Conservation (phyloP, 2,888 invertebrate genomes). For the Orthonychiurus folsomi region DNA sequence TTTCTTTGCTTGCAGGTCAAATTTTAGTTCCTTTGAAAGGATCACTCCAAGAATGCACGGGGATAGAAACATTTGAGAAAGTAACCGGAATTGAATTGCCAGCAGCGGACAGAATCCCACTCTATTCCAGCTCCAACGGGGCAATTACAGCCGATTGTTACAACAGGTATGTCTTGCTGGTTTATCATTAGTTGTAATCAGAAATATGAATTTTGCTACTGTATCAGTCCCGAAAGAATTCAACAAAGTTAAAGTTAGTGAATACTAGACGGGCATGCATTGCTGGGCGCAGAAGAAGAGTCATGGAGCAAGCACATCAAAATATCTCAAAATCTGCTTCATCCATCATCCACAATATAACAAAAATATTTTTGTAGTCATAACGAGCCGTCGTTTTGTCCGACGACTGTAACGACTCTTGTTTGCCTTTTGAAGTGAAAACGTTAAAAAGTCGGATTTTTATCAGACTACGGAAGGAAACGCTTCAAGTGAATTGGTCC, state of each 20-base stretch:
- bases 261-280: too few species aligned
- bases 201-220: background rate
- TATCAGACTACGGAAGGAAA: background rate
- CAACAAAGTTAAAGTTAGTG: too few species aligned
- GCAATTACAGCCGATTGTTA: slow-evolving; percentile 40
- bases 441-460: background rate
- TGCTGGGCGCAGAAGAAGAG: too few species aligned
- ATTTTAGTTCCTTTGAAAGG: slow-evolving; percentile 38
- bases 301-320: too few species aligned
- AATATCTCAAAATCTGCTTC: too few species aligned
- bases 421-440: background rate
- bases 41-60: slow-evolving; percentile 34
- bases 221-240: background rate
- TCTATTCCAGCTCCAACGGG: slow-evolving; percentile 37
- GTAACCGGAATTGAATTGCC: slow-evolving; percentile 37
- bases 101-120: slow-evolving; percentile 34
- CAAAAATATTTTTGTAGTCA: too few species aligned
- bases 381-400: too few species aligned
- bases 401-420: too few species aligned
- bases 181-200: slow-evolving; percentile 8
- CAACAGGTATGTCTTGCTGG: slow-evolving; percentile 30
- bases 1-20: slow-evolving; percentile 37
- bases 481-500: background rate
- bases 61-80: slow-evolving; percentile 40
- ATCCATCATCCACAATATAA: too few species aligned